Conservation (phyloP, 1,140 invertebrate species). For the Papilio dardanus region DNA sequence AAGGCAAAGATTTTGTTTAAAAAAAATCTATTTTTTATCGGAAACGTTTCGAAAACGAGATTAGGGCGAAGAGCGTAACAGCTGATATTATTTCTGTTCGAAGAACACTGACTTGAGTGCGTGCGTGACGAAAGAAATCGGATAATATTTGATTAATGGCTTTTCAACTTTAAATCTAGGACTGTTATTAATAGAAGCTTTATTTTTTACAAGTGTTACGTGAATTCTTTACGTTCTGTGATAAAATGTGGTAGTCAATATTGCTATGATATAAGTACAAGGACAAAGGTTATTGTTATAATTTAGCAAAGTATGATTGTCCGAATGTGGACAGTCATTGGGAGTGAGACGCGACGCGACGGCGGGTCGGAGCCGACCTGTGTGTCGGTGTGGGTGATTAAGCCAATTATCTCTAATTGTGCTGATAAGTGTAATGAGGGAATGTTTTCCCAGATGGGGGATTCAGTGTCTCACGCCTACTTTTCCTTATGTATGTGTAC, state of each 20-base stretch:
- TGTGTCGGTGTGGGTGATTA: conserved; percentile 45
- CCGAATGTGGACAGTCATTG: conserved; percentile 23
- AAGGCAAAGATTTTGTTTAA: conserved; percentile 12
- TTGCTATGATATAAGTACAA: background rate
- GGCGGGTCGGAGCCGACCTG: background rate
- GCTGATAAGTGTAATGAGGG: conserved; percentile 48
- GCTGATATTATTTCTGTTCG: conserved; percentile 18
- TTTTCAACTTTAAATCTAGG: conserved; percentile 2
- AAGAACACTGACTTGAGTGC: conserved; percentile 17
- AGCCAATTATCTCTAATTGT: conserved; percentile 57
- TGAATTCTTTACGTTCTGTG: background rate
- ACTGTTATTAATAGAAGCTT: background rate
- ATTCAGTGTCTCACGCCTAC: conserved; percentile 27
- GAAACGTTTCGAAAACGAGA: background rate
- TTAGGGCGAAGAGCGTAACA: conserved; percentile 6
- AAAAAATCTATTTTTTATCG: background rate
- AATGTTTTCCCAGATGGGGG: conserved; percentile 49
- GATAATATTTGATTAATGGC: conserved; percentile 24
- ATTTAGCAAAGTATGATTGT: conserved; percentile 12
- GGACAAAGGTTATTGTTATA: conserved; percentile 26
- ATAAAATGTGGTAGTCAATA: background rate
- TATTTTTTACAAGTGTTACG: background rate
- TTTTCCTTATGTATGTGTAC: background rate
- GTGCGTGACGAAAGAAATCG: conserved; percentile 19
- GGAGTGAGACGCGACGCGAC: conserved; percentile 1